Evolutionary conservation across 2,888 invertebrate species (phyloP), one percentile per base, ranked within the genome.

Genomic region (Chrysotoxum bicinctum): DNA sequence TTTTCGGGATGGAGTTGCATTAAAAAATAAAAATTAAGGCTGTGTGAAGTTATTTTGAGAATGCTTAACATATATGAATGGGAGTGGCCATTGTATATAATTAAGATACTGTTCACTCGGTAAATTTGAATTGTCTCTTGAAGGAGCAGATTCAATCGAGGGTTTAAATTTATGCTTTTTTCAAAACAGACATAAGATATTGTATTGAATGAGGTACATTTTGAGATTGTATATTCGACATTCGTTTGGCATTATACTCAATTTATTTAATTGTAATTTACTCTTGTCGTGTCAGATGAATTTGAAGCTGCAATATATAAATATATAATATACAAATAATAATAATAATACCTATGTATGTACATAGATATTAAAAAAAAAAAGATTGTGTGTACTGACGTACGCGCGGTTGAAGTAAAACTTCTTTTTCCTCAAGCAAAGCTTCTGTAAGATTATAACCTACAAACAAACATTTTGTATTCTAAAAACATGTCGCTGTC

Each of bases 1-100:
- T 72, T 80, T 72, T 76, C 62, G 56, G 48, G 35, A 76, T 75
- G 76, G 56, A 73, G 81, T 77, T 85, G 81, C 66, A 84, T 81
- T 81, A 64, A 80, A 84, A 62, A 64, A 60, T 32, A 66, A 72
- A 78, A 84, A 74, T 79, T 64, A 83, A 78, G 30, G 70, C 74
- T 66, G 80, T 76, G 75, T 58, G 76, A 73, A 81, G 76, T 56
- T 85, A 81, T 85, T 77, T 85, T 68, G 75, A 73, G 84, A 76
- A 50, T 68, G 43, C 52, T 80, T 23, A 77, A 73, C 85, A 81
- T n/a, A n/a, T n/a, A n/a, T 69, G 68, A 64, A 64, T 76, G 85
- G 85, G 85, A 73, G 85, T 85, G 85, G 83, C 79, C 68, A 73
- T 68, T 72, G 76, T 23, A 10, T 37, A 81, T 76, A 81, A 85